A percentile compares a stretch with the other conserved stretches of the same genome.
Evolutionary conservation across 2,113 vertebrate species (phyloP).

Genomic region (Oncorhynchus nerka): DNA sequence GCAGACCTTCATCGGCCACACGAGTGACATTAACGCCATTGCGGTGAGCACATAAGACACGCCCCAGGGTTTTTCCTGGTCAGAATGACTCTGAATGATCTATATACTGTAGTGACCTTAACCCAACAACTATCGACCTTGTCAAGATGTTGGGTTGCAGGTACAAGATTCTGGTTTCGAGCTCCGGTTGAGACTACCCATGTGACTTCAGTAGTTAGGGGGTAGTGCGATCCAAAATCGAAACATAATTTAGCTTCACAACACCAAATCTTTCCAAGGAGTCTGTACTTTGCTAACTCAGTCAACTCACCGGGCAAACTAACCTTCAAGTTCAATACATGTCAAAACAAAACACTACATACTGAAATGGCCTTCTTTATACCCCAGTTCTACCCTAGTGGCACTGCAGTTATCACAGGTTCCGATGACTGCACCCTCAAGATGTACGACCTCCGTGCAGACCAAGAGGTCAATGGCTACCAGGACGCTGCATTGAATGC

Average conservation of each 20-base stretch:
- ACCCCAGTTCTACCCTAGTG: constrained; percentile 83
- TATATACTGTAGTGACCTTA: too few relatives aligned
- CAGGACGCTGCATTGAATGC: constrained; percentile 85
- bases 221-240: too few relatives aligned
- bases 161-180: too few relatives aligned
- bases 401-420: constrained; percentile 85
- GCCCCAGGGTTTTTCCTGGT: too few relatives aligned
- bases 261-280: neutral
- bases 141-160: too few relatives aligned
- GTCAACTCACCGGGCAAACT: neutral
- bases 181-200: too few relatives aligned
- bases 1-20: constrained; percentile 93
- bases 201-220: too few relatives aligned
- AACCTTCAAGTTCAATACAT: neutral
- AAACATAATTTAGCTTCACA: too few relatives aligned
- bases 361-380: neutral
- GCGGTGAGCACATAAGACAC: constrained; percentile 73
- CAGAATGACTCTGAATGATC: too few relatives aligned
- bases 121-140: too few relatives aligned
- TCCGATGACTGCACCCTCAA: constrained; percentile 90
- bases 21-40: constrained; percentile 96
- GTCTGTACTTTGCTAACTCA: too few relatives aligned
- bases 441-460: constrained; percentile 90
- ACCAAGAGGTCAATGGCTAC: constrained; percentile 87
- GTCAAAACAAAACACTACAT: neutral